Evolutionary conservation across 1,140 invertebrate species (phyloP), one percentile per base, ranked within the genome.

Genomic region (Pogonomyrmex californicus): DNA sequence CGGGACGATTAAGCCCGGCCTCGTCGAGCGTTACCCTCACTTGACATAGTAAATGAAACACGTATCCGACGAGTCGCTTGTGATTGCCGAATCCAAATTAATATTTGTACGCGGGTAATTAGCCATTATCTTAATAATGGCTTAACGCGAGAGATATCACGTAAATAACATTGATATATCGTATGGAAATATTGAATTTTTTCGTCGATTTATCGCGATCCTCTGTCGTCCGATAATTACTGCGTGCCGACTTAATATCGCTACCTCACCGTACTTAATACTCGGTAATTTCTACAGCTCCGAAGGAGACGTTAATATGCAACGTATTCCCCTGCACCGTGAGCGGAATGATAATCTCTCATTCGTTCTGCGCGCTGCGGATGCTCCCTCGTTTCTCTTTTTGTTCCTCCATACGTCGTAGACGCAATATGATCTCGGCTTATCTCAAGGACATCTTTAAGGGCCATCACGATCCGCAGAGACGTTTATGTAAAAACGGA

Each of bases 401-500:
- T 10, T 44, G n/a, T 44, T 63, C 38, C 47, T 54, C 60, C 23
- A 30, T 58, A 38, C 9, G 10, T 83, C 86, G 70, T 88, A 89
- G 88, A 54, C 86, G 54, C 47, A 51, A 51, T 62, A 60, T 54
- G 88, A 92, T 89, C 88, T 70, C 56, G 66, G 41, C 85, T 91
- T 92, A 93, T 93, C 93, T 87, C 44, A 23, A 54, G 58, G 91
- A 91, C 91, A 92, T 94, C 90, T 94, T 95, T 95, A 95, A 86
- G 87, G 90, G 88, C 87, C 70, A 41, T 47, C 60, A 68, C 89
- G 91, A 94, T 93, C 90, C 87, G 66, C 75, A 75, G 78, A 79
- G 94, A 94, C 94, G 86, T 94, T 94, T 94, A 95, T 93, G 93
- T 93, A 91, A 93, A 93, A 93, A 51, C 86, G 85, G 51, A 56